Evolutionary conservation across 2,888 invertebrate species (phyloP), one percentile per base, ranked within the genome.

Genomic region (Theristus sp.): DNA sequence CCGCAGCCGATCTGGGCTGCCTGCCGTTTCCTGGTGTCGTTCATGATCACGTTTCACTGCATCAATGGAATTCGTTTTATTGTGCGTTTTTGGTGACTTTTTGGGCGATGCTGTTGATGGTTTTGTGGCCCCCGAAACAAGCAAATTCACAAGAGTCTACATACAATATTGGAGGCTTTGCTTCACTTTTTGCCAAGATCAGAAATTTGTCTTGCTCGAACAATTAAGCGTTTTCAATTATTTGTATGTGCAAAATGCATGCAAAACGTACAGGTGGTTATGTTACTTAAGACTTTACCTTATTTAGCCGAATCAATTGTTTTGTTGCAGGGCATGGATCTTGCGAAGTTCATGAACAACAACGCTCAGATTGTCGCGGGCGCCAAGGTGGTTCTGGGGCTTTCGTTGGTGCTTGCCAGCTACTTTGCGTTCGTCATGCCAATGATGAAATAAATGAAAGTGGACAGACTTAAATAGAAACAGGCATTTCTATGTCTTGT

Each of bases 31-130:
- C 63, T 72, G 58, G 66, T 73, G 60, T 69, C 71, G 27, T 72
- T 68, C 64, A 69, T 70, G 27, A 69, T 73, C 63, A 65, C 68
- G 55, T 73, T 68, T 71, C 71, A 73, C 64, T 64, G 68, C 24
- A 63, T 74, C 55, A 73, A 73, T 64, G 74, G 73, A 38, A 64
- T 73, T 53, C 68, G 73, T 20, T 70, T 71, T 65, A 58, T 74
- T 38, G 68, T 70, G 56, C 29, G 60, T 20, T n/a, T 57, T 13
- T 22, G 17, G 2, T 28, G 10, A 61, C 6, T n/a, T 58, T 56
- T 29, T 58, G 22, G 20, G 2, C 10, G 10, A 22, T 30, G 6
- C 3, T 52, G 29, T 56, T 28, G 30, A 22, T 22, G 31, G 31
- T 28, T 57, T 25, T 31, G 20, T 29, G 10, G 10, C 10, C 20